Base-by-base conservation (phyloP, 2,113 vertebrate genomes). In the Sakesphorus luctuosus region DNA sequence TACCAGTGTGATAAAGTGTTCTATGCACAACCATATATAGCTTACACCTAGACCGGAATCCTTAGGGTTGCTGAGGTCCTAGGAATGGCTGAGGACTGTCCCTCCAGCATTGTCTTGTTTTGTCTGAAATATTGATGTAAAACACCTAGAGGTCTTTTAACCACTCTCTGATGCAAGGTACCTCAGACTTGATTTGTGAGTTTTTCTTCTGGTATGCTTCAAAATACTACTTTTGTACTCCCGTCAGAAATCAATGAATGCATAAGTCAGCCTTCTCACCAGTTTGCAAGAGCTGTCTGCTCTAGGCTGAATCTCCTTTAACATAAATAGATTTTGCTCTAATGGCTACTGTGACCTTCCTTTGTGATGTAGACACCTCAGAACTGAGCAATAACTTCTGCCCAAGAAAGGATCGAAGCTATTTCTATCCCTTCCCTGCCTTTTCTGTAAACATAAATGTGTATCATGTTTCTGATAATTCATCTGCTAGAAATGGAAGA, bases 261-360 rank as follows among this genome's bases (percentile, higher is more conserved):
- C 17, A 26, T 79, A 38, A 36, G 28, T 46, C 56, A 87, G 52
- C 66, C 35, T 63, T 63, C 29, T 46, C 1, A 3, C 65, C 13
- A 38, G 29, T 71, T 94, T 89, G 55, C 38, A 50, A 68, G 38
- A 78, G 38, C 52, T 94, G 65, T 61, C 56, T 87, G 3, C 44
- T 71, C 38, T 35, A 63, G 66, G 62, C 36, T 88, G 31, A 59
- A 73, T 79, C 76, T 82, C 46, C 31, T 91, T 58, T 2, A 8
- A 36, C 46, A 85, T 40, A 90, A 93, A 90, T 74, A 85, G 62
- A 87, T 82, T 94, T 92, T 83, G 44, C 82, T 83, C 56, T 62
- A 63, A 25, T 76, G 68, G 71, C 47, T 72, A 40, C 28, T 59
- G 10, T 79, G 82, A 61, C 75, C n/a, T 73, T 88, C 67, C 59